Percentiles rank a stretch among this genome's conserved stretches.
Evolutionary conservation across 2,797 vertebrate species (phyloP).

Genomic region (Emys orbicularis): DNA sequence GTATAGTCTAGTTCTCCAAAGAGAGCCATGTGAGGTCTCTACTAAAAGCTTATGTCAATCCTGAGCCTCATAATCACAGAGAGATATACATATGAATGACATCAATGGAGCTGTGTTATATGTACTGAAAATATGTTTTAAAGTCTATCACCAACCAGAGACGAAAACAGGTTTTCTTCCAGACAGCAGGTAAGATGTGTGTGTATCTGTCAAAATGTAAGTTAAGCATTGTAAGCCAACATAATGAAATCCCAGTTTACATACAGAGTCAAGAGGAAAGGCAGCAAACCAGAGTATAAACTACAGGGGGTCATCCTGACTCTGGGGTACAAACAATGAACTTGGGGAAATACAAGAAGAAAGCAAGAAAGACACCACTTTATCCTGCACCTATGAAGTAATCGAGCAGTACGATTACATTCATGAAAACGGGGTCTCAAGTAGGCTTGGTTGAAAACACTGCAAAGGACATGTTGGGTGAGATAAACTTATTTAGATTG

Average conservation of each 20-base stretch:
- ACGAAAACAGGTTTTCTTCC: background rate
- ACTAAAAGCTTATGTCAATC: background rate
- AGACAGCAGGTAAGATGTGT: background rate
- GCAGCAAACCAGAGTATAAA: background rate
- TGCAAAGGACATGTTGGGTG: background rate
- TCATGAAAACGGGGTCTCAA: background rate
- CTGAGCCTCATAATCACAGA: background rate
- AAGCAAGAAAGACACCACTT: background rate
- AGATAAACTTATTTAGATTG: background rate
- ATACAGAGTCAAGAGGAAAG: background rate
- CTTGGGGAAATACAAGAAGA: background rate
- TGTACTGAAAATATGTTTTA: background rate
- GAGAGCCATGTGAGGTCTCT: background rate
- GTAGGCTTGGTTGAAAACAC: background rate
- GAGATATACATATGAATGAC: background rate
- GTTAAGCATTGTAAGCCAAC: background rate
- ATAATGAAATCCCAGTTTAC: background rate
- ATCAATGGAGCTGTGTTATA: too few species aligned
- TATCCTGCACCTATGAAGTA: background rate
- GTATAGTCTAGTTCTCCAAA: background rate
- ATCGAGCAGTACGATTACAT: background rate
- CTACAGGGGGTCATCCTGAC: background rate
- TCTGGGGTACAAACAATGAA: background rate
- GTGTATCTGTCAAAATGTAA: background rate
- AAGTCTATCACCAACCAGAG: background rate